A percentile compares a stretch with the other conserved stretches of the same genome.
These are phyloP conservation scores for Saguinus imperator DNA, from an alignment of 2,113 vertebrate genomes.

Conservation along the genomic window DNA sequence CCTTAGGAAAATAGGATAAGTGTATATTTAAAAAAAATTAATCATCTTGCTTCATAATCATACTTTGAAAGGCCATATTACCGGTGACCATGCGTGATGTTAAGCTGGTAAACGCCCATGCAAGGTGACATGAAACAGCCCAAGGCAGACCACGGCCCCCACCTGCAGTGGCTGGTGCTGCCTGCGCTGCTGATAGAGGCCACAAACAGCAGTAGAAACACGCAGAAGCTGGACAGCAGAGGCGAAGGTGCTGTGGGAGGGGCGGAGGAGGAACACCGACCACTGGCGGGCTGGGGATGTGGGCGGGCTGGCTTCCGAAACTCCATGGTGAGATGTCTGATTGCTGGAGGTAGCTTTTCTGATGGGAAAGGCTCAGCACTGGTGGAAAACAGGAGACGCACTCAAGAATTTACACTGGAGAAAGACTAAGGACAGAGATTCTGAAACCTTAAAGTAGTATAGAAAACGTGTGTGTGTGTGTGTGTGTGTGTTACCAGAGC, in stretches of 20 bases:
- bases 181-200: too few relatives aligned
- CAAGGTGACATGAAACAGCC: not conserved
- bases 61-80: not conserved
- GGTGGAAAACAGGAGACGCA: not conserved
- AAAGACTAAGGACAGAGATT: not conserved
- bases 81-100: not conserved
- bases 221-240: not conserved
- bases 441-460: not conserved
- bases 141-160: accelerated
- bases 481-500: not conserved
- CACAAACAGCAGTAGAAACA: not conserved
- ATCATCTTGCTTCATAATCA: not conserved
- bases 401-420: not conserved
- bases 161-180: not conserved
- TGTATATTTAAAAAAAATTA: not conserved
- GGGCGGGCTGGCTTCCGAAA: too few relatives aligned
- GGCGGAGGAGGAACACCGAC: not conserved
- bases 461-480: not conserved
- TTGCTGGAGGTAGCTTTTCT: not conserved
- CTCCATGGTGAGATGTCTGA: not conserved
- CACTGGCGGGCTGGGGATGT: not conserved
- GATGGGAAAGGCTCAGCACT: not conserved
- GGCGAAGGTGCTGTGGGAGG: not conserved
- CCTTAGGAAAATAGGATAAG: too few relatives aligned
- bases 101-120: not conserved